Conservation (phyloP, 2,888 invertebrate species). For the Tenthredo mesomela region DNA sequence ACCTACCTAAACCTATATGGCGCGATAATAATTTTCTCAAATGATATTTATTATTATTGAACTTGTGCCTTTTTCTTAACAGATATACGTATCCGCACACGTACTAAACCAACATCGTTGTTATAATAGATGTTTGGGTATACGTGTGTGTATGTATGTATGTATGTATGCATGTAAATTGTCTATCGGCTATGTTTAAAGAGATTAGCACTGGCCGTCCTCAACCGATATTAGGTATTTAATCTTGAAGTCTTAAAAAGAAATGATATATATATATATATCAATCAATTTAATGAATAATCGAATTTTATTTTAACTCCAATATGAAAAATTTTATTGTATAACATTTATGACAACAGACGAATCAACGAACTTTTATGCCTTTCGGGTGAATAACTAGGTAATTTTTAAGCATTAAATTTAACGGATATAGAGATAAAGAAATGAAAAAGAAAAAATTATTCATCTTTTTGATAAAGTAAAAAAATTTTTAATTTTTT, state of each 20-base stretch:
- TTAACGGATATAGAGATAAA: neutral
- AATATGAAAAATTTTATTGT: neutral
- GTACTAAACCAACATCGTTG: neutral
- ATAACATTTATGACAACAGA: neutral
- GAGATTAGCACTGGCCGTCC: conserved; percentile 31
- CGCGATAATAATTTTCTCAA: neutral
- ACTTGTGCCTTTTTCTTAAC: conserved; percentile 2
- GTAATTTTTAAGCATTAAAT: neutral
- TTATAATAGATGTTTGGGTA: conserved; percentile 18
- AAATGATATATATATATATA: neutral
- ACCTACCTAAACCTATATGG: neutral
- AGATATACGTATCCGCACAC: neutral
- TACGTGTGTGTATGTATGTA: neutral
- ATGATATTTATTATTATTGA: neutral
- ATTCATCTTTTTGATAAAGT: neutral
- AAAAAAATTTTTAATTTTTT: neutral
- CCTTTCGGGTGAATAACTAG: conserved; percentile 24
- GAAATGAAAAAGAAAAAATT: neutral
- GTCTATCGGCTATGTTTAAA: conserved; percentile 29
- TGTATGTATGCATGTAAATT: conserved; percentile 33
- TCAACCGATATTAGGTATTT: conserved; percentile 17
- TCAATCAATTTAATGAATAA: neutral
- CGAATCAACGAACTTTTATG: conserved; percentile 36
- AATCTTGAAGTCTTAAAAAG: neutral
- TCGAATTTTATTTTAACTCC: neutral